Evolutionary conservation across 2,888 invertebrate genomes (phyloP), one percentile per base, ranked within the genome.

Genomic region (Euplagia quadripunctaria): DNA sequence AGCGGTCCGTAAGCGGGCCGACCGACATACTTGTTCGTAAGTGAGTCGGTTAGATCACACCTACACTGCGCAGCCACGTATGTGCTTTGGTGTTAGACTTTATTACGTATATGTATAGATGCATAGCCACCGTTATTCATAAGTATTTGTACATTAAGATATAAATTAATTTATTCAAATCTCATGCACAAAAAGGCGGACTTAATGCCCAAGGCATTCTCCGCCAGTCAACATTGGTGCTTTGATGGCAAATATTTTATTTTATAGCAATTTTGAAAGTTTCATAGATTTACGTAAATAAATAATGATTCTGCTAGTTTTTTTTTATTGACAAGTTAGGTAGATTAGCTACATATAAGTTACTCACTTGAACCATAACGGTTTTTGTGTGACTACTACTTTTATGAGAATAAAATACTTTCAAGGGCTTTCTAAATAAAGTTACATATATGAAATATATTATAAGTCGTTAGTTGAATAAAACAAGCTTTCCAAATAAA

Each of bases 31-130:
- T 58, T 58, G 12, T 3, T 17, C 17, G 17, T 11, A 20, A 79
- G 71, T 75, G 74, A 87, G 79, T 84, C 82, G 82, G 85, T 88
- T 85, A 80, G 78, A 87, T 81, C 82, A 82, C 83, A 80, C 69
- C 80, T 78, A 81, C 76, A 70, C 70, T 71, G 2, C 49, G 0
- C n/a, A 14, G 12, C 14, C 20, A 14, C 6, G 31, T 61, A 20
- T 61, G 71, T 65, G 77, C 79, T 73, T 77, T 78, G 73, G 73
- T 72, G 79, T 75, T 81, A 81, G 76, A 80, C 76, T 81, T 74
- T 75, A 77, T 72, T 74, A 73, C 66, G 31, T 43, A 20, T 9
- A 79, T 31, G 31, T 31, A 31, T 6, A 51, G 63, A 74, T 6
- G 64, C 68, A 80, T 69, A 63, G 12, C n/a, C n/a, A 80, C 77